phyloP scores from a whole-genome alignment of 2,113 vertebrate species.

The Xyrauchen texanus region DNA sequence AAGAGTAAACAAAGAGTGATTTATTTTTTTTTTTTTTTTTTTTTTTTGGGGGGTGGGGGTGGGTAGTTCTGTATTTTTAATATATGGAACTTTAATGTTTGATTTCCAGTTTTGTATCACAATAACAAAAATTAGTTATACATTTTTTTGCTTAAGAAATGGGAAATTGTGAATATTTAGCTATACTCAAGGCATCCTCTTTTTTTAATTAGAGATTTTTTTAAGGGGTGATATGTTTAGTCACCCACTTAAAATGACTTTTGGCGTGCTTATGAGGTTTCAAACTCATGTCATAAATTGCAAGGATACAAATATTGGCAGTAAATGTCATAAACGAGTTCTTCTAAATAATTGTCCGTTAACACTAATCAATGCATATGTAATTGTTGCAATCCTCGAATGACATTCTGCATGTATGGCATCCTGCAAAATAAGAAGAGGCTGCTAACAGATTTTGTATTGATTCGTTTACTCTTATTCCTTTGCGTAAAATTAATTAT shows the following conservation, averaged over 20 bases:
- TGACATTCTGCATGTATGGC: slow-evolving; percentile 58
- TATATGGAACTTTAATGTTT: no score
- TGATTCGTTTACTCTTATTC: slow-evolving; percentile 73
- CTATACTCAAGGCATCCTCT: background rate
- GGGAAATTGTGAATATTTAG: background rate
- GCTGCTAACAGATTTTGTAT: slow-evolving; percentile 68
- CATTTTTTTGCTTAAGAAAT: background rate
- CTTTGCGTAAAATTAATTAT: slow-evolving; percentile 75
- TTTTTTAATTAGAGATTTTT: background rate
- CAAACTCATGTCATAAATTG: slow-evolving; percentile 37
- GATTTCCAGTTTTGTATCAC: no score
- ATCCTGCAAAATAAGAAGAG: slow-evolving; percentile 68
- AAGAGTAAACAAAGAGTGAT: no score
- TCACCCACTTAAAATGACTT: slow-evolving; percentile 4
- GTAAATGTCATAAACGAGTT: slow-evolving; percentile 63
- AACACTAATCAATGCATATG: slow-evolving; percentile 55
- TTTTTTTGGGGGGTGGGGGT: no score
- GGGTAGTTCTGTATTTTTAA: no score
- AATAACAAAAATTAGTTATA: background rate
- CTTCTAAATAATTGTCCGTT: slow-evolving; percentile 58
- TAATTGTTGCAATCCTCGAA: slow-evolving; percentile 74
- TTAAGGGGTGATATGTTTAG: background rate
- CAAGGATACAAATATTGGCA: slow-evolving; percentile 41
- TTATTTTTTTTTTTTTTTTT: no score
- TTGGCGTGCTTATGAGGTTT: background rate